Conservation (phyloP, 1,140 invertebrate genomes). For the Brachionus rubens region DNA sequence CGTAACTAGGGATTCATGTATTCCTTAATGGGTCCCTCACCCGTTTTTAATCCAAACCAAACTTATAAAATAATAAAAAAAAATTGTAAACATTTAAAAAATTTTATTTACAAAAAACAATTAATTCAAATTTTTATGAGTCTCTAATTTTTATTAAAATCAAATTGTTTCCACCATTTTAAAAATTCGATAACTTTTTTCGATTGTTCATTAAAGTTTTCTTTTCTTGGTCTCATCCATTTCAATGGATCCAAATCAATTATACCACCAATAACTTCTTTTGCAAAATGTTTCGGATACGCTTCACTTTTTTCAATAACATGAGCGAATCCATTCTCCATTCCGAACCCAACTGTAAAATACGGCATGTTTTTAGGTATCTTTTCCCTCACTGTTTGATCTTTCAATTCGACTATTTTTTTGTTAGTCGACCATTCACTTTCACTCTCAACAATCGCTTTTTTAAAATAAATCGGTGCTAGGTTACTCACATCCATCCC, state of each 20-base stretch:
- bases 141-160: constrained; percentile 61
- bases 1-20: too few species aligned
- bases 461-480: constrained; percentile 94
- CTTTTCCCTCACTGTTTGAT: constrained; percentile 48
- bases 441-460: constrained; percentile 89
- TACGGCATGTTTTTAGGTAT: constrained; percentile 90
- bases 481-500: constrained; percentile 74
- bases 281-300: constrained; percentile 85
- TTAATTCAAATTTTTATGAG: too few species aligned
- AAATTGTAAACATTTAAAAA: too few species aligned
- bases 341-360: constrained; percentile 86
- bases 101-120: too few species aligned
- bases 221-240: constrained; percentile 76
- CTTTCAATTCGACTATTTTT: constrained; percentile 79
- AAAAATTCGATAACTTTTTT: constrained; percentile 69
- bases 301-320: constrained; percentile 86
- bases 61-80: too few species aligned
- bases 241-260: constrained; percentile 76
- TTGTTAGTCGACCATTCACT: constrained; percentile 90
- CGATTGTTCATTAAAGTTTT: constrained; percentile 70
- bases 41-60: too few species aligned
- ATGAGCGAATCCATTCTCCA: constrained; percentile 82
- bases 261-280: constrained; percentile 92
- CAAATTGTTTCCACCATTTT: constrained; percentile 67
- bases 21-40: too few species aligned